Percentiles rank a stretch among this genome's conserved stretches.
These are phyloP conservation scores for Hesperophylax magnus DNA, from an alignment of 1,140 invertebrate genomes.

Conservation along the genomic window DNA sequence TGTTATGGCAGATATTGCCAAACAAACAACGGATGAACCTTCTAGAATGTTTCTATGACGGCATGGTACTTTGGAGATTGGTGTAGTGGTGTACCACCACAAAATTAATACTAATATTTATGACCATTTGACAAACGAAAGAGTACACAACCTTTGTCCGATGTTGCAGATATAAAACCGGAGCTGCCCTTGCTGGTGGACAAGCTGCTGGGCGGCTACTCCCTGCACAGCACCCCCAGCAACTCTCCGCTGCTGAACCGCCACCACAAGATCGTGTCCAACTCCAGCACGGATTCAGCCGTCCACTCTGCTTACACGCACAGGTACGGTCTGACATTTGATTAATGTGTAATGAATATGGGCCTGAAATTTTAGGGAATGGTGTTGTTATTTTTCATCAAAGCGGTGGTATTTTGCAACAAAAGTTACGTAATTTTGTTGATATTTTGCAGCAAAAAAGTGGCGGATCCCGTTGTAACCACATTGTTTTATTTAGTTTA, in stretches of 20 bases:
- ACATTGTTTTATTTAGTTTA: too few species aligned
- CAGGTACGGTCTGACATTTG: constrained; percentile 62
- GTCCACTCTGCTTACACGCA: constrained; percentile 88
- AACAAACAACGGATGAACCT: too few species aligned
- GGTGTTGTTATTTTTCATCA: neutral
- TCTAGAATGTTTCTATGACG: too few species aligned
- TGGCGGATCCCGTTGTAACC: too few species aligned
- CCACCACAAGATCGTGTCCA: constrained; percentile 73
- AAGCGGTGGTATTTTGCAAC: neutral
- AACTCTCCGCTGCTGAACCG: constrained; percentile 77
- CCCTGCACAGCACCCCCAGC: constrained; percentile 73
- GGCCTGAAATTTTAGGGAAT: too few species aligned
- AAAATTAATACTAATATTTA: too few species aligned
- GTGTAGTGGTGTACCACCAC: too few species aligned
- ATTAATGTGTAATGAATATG: neutral
- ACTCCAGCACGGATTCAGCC: constrained; percentile 86
- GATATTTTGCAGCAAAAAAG: too few species aligned
- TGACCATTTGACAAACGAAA: too few species aligned
- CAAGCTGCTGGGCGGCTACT: constrained; percentile 75
- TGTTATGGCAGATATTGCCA: too few species aligned
- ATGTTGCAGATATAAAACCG: constrained; percentile 63
- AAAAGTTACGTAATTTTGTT: too few species aligned
- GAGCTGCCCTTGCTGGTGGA: constrained; percentile 75
- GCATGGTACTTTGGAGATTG: too few species aligned
- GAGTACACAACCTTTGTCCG: neutral